Evolutionary conservation across 2,888 invertebrate genomes (phyloP).

Genomic region (Ligdia adustata): DNA sequence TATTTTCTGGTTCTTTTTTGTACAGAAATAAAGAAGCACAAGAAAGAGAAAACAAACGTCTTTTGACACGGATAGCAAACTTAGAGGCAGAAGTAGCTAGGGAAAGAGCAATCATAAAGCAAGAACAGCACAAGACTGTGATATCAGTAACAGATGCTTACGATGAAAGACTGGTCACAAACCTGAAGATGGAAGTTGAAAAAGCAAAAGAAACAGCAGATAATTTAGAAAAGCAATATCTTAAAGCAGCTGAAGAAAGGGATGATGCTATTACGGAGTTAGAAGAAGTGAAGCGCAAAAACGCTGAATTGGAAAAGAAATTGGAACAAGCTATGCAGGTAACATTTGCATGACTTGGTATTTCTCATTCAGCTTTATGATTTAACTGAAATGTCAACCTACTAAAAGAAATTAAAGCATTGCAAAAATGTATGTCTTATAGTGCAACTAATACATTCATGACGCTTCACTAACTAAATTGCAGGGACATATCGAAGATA

Average conservation of each 20-base stretch:
- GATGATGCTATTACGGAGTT: constrained; percentile 89
- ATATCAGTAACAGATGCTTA: constrained; percentile 82
- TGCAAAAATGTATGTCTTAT: no score
- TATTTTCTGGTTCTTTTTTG: neutral
- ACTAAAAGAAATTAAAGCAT: no score
- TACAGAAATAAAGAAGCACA: constrained; percentile 91
- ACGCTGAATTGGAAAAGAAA: constrained; percentile 90
- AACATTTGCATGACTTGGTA: no score
- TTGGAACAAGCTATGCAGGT: constrained; percentile 87
- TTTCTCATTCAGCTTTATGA: no score
- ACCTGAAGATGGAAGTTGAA: constrained; percentile 89
- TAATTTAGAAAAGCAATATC: constrained; percentile 91
- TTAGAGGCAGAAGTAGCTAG: constrained; percentile 92
- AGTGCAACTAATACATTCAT: constrained; percentile 6
- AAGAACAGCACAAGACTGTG: constrained; percentile 79
- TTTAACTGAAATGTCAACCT: no score
- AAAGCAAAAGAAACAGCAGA: constrained; percentile 91
- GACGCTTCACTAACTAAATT: constrained; percentile 58
- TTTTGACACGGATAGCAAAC: constrained; percentile 90
- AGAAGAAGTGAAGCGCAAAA: constrained; percentile 91
- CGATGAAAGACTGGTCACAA: constrained; percentile 87
- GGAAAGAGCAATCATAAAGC: constrained; percentile 83
- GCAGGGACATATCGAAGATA: constrained; percentile 65
- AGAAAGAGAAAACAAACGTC: constrained; percentile 93
- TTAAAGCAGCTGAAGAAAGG: constrained; percentile 89